Base-by-base conservation (phyloP, 2,888 invertebrate genomes). In the Plagiodera versicolora region DNA sequence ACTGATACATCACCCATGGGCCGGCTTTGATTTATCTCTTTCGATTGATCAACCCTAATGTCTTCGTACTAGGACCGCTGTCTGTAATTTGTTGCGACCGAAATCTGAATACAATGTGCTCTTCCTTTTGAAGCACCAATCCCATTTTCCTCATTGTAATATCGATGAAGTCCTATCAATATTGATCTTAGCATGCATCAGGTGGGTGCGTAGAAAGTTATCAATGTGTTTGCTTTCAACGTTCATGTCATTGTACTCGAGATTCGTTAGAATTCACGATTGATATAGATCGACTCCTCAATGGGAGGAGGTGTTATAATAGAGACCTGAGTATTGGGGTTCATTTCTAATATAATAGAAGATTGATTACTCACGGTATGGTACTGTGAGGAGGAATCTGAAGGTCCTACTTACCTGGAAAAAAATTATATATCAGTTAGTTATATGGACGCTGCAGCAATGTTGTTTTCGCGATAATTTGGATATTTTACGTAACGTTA, bases 51-150 rank as follows among this genome's bases (percentile, higher is more conserved):
- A 35, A 20, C 39, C 20, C 39, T 19, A 39, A 35, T 18, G 35
- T 18, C 18, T 20, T 44, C 45, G 14, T 19, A 18, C 24, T 14
- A 16, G 53, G 44, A 53, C 24, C 53, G 44, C 24, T 53, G 50
- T 52, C 58, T 62, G 55, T 56, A 62, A 62, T 58, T 62, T 62
- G 46, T 18, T 28, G 35, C 52, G 44, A 45, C 57, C 63, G 58
- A 61, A 63, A 66, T 66, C 63, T 63, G 56, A 66, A 66, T 66
- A 66, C 66, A 66, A 66, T 66, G 59, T 59, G 59, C 54, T 39
- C 1, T n/a, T 39, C 39, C 14, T 39, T 56, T 50, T 54, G 63
- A 16, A 10, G 51, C 10, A 44, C 62, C 47, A 20, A 47, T 48
- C 62, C 30, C 28, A 30, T 58, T 57, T 49, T 61, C 52, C 52